These are phyloP conservation scores for Meliscaeva auricollis DNA, from an alignment of 2,888 invertebrate genomes.

Conservation along the genomic window DNA sequence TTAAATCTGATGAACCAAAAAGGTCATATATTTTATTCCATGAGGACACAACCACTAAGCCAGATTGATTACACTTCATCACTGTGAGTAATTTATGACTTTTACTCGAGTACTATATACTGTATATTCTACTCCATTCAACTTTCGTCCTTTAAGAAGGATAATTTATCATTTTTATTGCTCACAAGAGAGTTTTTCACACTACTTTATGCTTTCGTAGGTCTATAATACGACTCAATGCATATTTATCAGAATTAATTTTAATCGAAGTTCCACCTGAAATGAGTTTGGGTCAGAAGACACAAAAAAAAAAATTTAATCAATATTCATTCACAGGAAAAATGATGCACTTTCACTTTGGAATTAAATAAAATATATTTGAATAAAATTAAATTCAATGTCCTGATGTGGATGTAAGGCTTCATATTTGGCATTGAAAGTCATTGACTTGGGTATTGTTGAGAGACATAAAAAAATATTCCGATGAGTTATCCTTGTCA, in stretches of 20 bases:
- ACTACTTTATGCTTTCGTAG: too few relatives aligned
- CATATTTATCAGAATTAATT: too few relatives aligned
- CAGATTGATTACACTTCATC: conserved; percentile 25
- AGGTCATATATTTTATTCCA: conserved; percentile 7
- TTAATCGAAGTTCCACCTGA: conserved; percentile 16
- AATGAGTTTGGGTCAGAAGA: background rate
- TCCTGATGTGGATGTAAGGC: background rate
- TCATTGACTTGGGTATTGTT: too few relatives aligned
- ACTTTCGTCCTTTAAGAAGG: background rate
- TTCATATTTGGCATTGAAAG: too few relatives aligned
- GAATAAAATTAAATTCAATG: background rate
- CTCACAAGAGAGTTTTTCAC: conserved; percentile 9
- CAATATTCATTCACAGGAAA: too few relatives aligned
- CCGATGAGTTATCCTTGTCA: conserved; percentile 4
- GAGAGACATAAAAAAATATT: too few relatives aligned
- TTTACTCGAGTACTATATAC: too few relatives aligned
- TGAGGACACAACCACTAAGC: background rate
- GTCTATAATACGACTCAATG: background rate
- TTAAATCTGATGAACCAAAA: too few relatives aligned
- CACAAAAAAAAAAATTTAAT: too few relatives aligned
- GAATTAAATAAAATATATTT: too few relatives aligned
- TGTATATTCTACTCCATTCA: too few relatives aligned
- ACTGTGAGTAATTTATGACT: conserved; percentile 9
- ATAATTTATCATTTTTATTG: conserved; percentile 24
- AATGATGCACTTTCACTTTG: too few relatives aligned